Evolutionary conservation across 2,113 vertebrate species (phyloP), one percentile per base, ranked within the genome.

Genomic region (Shinisaurus crocodilurus): DNA sequence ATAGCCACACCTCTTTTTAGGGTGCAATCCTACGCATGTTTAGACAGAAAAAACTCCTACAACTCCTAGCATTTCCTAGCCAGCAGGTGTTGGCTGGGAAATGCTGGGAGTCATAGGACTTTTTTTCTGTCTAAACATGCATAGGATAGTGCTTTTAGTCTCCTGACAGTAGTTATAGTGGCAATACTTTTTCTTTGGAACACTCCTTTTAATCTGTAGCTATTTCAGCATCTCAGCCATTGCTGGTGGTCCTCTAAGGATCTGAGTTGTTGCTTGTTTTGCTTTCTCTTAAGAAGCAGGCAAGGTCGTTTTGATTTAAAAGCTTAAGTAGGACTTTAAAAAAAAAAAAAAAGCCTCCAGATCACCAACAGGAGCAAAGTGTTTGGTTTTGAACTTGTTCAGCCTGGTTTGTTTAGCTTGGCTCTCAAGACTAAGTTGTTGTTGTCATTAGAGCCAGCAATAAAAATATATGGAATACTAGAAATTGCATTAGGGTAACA

Each of bases 381-480:
- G 80, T 94, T 95, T 94, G 94, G 89, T 91, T 96, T 81, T 81
- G n/a, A 81, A 54, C 63, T 88, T 81, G 92, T 43, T 91, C 91
- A 92, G 91, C 82, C 87, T 0, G 13, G 84, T 81, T 94, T 94
- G 93, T 96, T 96, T 95, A 45, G 94, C 93, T 95, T 96, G 95
- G 95, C 93, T 92, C 85, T 75, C 43, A 20, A 45, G n/a, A 83
- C 75, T 88, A 1, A 0, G 89, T 72, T 0, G 0, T 72, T 96
- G 93, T 54, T 86, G 84, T 94, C 94, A 92, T 94, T 93, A 93
- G 63, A 96, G 90, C 94, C 95, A 96, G 93, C 93, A 94, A 91
- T 95, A 94, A 96, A 95, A 96, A 85, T 0, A 0, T 88, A 93
- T 86, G 89, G 94, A 93, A 94, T 88, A 90, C 87, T 70, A 93